Conservation (phyloP, 1,140 invertebrate species). For the Paraescarpia echinospica region DNA sequence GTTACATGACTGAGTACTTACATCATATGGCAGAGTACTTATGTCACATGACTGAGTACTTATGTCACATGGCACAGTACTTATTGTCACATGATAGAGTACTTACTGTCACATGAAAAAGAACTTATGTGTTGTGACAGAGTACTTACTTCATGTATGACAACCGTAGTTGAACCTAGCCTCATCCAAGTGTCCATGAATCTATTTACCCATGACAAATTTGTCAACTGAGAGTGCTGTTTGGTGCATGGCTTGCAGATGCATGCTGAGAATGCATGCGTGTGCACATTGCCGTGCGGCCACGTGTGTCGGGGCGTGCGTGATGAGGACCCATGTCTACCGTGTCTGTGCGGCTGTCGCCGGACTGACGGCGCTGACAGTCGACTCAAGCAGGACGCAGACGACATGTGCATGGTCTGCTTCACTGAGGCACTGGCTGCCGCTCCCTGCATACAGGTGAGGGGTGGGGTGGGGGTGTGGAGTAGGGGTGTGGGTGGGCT, state of each 20-base stretch:
- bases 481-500: background rate
- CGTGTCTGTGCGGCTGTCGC: slow-evolving; percentile 74
- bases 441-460: slow-evolving; percentile 88
- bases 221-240: background rate
- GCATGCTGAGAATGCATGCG: slow-evolving; percentile 81
- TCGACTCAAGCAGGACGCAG: slow-evolving; percentile 78
- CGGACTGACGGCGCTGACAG: slow-evolving; percentile 36
- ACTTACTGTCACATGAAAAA: background rate
- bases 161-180: background rate
- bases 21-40: background rate
- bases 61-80: background rate
- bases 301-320: slow-evolving; percentile 90
- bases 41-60: background rate
- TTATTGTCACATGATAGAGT: background rate
- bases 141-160: background rate
- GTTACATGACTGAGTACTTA: background rate
- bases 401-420: slow-evolving; percentile 99
- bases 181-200: background rate
- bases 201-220: background rate
- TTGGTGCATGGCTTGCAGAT: slow-evolving; percentile 63
- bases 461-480: background rate
- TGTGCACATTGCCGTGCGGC: slow-evolving; percentile 77
- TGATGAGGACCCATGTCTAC: slow-evolving; percentile 80
- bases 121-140: too few relatives aligned
- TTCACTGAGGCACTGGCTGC: slow-evolving; percentile 94